Evolutionary conservation across 2,797 vertebrate genomes (phyloP), one percentile per base, ranked within the genome.

Genomic region (Apogon hyalosoma): DNA sequence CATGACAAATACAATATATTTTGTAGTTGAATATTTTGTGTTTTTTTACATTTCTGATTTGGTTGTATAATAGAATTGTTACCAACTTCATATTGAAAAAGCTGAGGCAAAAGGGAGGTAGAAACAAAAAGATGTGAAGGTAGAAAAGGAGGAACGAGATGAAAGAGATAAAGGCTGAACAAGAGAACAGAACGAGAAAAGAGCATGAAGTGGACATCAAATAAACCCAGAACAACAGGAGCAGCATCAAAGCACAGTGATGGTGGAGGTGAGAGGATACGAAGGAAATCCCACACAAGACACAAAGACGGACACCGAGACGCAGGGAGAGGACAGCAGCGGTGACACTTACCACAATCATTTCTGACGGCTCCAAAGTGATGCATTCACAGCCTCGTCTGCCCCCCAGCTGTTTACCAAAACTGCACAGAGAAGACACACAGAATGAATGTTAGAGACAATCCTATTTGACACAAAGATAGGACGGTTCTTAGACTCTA

Each of bases 291-390:
- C 55, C 36, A 13, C 18, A 0, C 5, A 21, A 13, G 6, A 42
- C 48, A 33, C 28, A 43, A 38, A 74, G 24, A 71, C 19, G 75
- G 64, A 76, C 24, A 53, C 15, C 12, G 21, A 31, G 36, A 24
- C 11, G 49, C 15, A 73, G 45, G 52, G 46, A 49, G 24, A 18
- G 3, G 24, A 28, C 24, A 28, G 24, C 24, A 6, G 6, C 8
- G 0, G 48, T 11, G 6, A 58, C 47, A 88, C 97, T 96, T 95
- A 98, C 97, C 96, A 98, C 97, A 90, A 98, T 98, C 96, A 98
- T 98, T 95, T 98, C 97, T 90, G 97, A 98, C 76, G 97, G 96
- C 87, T 98, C 96, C 92, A 98, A 86, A 77, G 96, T 96, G 94
- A 98, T 95, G 92, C 97, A 98, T 91, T 98, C 96, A 83, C 95